Evolutionary conservation across 2,888 invertebrate genomes (phyloP).

Genomic region (Periphyllus acericola): DNA sequence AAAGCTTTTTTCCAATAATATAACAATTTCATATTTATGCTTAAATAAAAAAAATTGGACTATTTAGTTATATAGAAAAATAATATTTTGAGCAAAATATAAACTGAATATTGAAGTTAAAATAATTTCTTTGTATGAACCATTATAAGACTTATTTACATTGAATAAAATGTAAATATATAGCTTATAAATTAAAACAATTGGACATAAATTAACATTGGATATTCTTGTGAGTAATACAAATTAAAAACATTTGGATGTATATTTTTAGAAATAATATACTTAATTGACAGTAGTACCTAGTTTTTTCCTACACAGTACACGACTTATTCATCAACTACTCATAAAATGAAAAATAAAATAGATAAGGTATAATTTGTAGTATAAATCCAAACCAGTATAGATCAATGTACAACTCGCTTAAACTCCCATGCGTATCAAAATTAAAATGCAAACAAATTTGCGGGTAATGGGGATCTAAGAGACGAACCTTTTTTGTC

Average conservation of each 20-base stretch:
- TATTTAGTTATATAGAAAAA: constrained; percentile 2
- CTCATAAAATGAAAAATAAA: constrained; percentile 6
- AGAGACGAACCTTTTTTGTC: constrained; percentile 85
- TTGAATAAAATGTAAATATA: not conserved
- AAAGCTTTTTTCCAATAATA: constrained; percentile 3
- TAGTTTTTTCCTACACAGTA: not conserved
- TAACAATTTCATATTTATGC: not conserved
- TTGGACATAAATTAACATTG: not conserved
- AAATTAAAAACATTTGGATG: not conserved
- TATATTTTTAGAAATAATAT: not conserved
- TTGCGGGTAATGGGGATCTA: constrained; percentile 50
- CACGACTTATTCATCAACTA: not conserved
- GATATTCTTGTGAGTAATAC: not conserved
- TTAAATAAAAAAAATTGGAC: not conserved
- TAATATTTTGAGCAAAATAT: not conserved
- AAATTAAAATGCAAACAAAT: constrained; percentile 39
- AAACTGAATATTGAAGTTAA: not conserved
- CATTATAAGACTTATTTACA: not conserved
- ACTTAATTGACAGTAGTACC: too few relatives aligned
- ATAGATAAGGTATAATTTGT: not conserved
- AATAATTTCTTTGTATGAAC: not conserved
- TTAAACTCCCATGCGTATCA: constrained; percentile 44
- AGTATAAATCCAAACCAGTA: constrained; percentile 22
- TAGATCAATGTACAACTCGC: constrained; percentile 45
- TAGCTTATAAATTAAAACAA: not conserved